Base-by-base conservation (phyloP, 2,888 invertebrate species). In the Plagiodera versicolora region DNA sequence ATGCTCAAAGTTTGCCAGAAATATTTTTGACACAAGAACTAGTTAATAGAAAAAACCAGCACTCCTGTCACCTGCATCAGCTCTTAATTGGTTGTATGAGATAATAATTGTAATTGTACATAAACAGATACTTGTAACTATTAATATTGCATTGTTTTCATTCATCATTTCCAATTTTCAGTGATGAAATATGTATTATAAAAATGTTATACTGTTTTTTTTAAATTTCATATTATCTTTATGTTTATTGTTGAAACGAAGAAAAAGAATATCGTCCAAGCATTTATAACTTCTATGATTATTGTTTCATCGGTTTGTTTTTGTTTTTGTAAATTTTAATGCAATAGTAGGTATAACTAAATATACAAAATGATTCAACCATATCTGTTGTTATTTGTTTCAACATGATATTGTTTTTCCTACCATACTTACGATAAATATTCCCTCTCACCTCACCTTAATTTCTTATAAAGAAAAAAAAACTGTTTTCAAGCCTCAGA, bases 171-270 rank as follows among this genome's bases (percentile, higher is more conserved):
- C 81, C 80, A 79, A 79, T 79, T 80, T 75, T 75, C 79, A 58
- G 79, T 80, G 81, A 81, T 62, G 81, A 81, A 81, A 81, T 82
- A 80, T 83, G 82, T 83, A 82, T 81, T 82, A 83, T 81, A 81
- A 79, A 32, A 55, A 62, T 62, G 51, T 60, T 62, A 65, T 68
- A 65, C 63, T 63, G 66, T 68, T 70, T 68, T 67, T 68, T 67
- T 66, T 65, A 67, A 67, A 63, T 60, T 60, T 67, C 56, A 61
- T 56, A 48, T 56, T 66, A 58, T 48, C 56, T 61, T 66, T 59
- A 61, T 62, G 51, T 58, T 35, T 49, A 60, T 47, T 55, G 47
- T 60, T 54, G 35, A 56, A 57, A 64, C 61, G 44, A 46, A 46
- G 10, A 63, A 39, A n/a, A 39, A 32, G 14, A 59, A 64, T 67